Base-by-base conservation (phyloP, 2,888 invertebrate species). In the Trichacis sp. region DNA sequence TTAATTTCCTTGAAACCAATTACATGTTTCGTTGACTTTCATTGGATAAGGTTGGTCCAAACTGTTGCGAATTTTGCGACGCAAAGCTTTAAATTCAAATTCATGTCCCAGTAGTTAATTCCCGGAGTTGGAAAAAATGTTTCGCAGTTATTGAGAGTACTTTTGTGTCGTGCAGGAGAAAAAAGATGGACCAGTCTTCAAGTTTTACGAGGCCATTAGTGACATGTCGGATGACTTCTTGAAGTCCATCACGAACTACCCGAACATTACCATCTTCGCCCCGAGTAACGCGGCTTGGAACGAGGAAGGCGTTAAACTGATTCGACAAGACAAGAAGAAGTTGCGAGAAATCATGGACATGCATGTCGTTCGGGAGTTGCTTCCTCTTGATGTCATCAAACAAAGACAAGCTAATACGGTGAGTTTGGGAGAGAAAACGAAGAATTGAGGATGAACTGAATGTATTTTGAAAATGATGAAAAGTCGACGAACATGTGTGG, bases 271-370 rank as follows among this genome's bases (percentile, higher is more conserved):
- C 1, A 87, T 96, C 58, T 93, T 96, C 82, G 95, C 95, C 1
- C 96, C 96, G 0, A 94, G 93, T 77, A 96, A 96, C 80, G 92
- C 92, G 65, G 96, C 96, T 11, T 93, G 95, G 90, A 89, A 89
- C 47, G 90, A 91, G 70, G 88, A 90, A 46, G 90, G 90, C 68
- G 88, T 94, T n/a, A 89, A 90, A 75, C 89, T 90, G 76, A 88
- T 94, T 36, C 70, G 85, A 14, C 80, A 82, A 68, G 91, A 94
- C 80, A 89, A 89, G 72, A 88, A 90, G 62, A 90, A 89, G 72
- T 87, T 95, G 77, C 88, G 88, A 68, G 93, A 95, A 67, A 92
- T 96, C 73, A 85, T 96, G 51, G 91, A 91, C 74, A 89, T 96
- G 79, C 96, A 96, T 84, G 87, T 95, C 70, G 92, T 95, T 14